phyloP scores from a whole-genome alignment of 2,888 invertebrate species.

The Chesias legatella region DNA sequence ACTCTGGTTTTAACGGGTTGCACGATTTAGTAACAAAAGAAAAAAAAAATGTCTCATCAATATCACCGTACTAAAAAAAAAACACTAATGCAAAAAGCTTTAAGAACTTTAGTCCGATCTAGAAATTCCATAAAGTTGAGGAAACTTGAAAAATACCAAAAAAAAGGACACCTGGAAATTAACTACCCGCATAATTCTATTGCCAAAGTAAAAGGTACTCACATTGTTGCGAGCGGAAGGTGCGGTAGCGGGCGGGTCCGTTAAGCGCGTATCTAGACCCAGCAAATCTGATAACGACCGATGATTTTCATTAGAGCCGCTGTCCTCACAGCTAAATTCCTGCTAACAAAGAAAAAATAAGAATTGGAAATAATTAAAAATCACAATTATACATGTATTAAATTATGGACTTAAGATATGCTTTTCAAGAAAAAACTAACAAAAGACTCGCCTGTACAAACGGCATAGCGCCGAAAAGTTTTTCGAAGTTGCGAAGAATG shows the following conservation, averaged over 20 bases:
- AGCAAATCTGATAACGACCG: slow-evolving; percentile 58
- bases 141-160: too few relatives aligned
- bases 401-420: too few relatives aligned
- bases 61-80: too few relatives aligned
- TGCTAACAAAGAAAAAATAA: slow-evolving; percentile 27
- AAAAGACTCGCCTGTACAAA: slow-evolving; percentile 57
- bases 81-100: too few relatives aligned
- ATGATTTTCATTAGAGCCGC: slow-evolving; percentile 54
- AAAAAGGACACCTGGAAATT: too few relatives aligned
- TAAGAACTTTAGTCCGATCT: too few relatives aligned
- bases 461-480: slow-evolving; percentile 64
- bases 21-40: slow-evolving; percentile 4
- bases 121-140: too few relatives aligned
- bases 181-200: neutral
- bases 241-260: slow-evolving; percentile 40
- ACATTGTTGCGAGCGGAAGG: slow-evolving; percentile 42
- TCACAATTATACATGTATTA: too few relatives aligned
- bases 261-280: slow-evolving; percentile 41
- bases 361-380: too few relatives aligned
- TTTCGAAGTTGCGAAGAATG: slow-evolving; percentile 41
- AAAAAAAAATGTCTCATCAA: too few relatives aligned
- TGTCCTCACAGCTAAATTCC: slow-evolving; percentile 57
- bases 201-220: slow-evolving; percentile 46
- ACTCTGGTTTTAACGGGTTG: slow-evolving; percentile 12
- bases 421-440: neutral